phyloP scores from a whole-genome alignment of 2,113 vertebrate species.

The Nothoprocta pentlandii region DNA sequence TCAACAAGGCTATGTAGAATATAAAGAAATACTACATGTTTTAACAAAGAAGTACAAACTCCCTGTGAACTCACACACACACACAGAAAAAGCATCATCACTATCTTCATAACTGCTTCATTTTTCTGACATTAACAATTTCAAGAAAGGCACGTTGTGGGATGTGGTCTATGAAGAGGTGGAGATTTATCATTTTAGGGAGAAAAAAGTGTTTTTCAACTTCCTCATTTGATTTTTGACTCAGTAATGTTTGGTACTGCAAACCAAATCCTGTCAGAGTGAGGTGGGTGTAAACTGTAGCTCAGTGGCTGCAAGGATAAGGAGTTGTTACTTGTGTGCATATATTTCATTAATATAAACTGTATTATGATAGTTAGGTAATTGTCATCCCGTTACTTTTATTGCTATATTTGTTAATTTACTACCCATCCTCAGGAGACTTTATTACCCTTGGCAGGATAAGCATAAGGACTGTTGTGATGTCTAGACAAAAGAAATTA shows the following conservation, averaged over 20 bases:
- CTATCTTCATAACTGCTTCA: neutral
- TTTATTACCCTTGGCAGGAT: slow-evolving; percentile 29
- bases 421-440: neutral
- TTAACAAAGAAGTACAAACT: neutral
- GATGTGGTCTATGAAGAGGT: neutral
- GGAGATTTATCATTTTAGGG: neutral
- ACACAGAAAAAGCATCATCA: neutral
- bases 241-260: neutral
- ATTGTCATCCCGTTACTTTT: slow-evolving; percentile 13
- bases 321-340: neutral
- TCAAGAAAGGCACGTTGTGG: neutral
- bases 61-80: neutral
- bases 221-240: neutral
- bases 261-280: neutral
- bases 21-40: neutral
- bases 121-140: neutral
- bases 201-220: neutral
- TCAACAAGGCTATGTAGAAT: neutral
- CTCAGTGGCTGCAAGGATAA: neutral
- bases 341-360: neutral
- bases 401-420: slow-evolving; percentile 45
- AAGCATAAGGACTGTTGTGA: neutral
- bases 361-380: neutral
- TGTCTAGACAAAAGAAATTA: slow-evolving; percentile 70
- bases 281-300: neutral